A percentile compares a stretch with the other conserved stretches of the same genome.
Conservation (phyloP, 1,140 invertebrate species). For the Coenobita brevimanus region DNA sequence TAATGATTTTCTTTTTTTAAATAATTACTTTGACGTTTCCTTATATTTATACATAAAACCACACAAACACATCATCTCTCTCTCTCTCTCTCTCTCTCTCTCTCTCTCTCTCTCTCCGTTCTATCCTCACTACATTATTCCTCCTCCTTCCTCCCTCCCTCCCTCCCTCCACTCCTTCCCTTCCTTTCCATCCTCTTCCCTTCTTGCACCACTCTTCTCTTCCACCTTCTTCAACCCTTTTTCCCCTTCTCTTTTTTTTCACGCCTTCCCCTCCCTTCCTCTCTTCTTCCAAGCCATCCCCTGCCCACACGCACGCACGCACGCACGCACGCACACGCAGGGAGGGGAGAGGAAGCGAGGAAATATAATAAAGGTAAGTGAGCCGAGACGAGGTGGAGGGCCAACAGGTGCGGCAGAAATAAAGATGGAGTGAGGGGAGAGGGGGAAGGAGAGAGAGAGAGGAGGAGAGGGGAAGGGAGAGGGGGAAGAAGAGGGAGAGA, state of each 20-base stretch:
- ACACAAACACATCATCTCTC: neutral
- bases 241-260: neutral
- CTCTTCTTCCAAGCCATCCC: neutral
- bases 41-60: no score
- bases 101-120: neutral
- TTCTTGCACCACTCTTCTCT: neutral
- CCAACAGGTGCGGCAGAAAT: no score
- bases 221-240: neutral
- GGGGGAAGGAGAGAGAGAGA: neutral
- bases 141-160: no score
- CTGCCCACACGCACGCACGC: neutral
- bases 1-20: neutral
- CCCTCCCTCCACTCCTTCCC: no score
- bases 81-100: conserved; percentile 16
- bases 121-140: no score
- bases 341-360: neutral
- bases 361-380: no score
- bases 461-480: neutral
- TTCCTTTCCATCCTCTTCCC: neutral
- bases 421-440: neutral
- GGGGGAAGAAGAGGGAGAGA: neutral
- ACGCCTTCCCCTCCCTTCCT: neutral
- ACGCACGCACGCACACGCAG: neutral
- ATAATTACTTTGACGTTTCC: no score
- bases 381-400: no score